phyloP scores from a whole-genome alignment of 2,888 invertebrate species.

The Cerastis leucographa region DNA sequence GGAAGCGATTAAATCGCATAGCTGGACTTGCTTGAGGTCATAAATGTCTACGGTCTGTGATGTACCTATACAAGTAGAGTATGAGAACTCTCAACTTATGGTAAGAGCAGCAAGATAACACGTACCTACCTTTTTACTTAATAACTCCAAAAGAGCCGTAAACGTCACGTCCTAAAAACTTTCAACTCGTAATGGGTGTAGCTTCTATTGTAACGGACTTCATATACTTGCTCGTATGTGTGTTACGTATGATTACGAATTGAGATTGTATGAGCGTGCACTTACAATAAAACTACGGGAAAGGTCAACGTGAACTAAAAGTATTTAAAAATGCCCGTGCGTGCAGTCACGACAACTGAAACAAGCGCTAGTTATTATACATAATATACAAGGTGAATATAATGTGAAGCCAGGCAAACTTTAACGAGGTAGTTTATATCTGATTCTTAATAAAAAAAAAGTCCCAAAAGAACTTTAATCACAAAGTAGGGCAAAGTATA shows the following conservation, averaged over 20 bases:
- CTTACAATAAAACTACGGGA: conserved; percentile 48
- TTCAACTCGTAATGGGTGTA: conserved; percentile 72
- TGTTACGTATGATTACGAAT: conserved; percentile 69
- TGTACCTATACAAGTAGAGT: not conserved
- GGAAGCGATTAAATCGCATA: conserved; percentile 22
- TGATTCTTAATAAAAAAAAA: conserved; percentile 19
- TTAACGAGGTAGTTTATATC: conserved; percentile 24
- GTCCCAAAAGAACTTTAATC: not conserved
- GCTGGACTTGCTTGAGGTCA: conserved; percentile 6
- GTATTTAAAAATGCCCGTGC: conserved; percentile 36
- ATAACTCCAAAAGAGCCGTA: conserved; percentile 77
- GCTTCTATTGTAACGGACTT: conserved; percentile 71
- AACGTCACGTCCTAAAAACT: conserved; percentile 83
- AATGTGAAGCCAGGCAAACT: conserved; percentile 23
- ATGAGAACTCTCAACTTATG: conserved; percentile 5
- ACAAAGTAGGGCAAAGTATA: not conserved
- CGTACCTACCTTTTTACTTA: conserved; percentile 59
- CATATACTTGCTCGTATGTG: conserved; percentile 52
- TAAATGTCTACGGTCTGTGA: conserved; percentile 8
- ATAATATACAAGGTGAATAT: conserved; percentile 24
- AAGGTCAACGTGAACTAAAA: conserved; percentile 56
- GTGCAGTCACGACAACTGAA: conserved; percentile 56
- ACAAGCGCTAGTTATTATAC: conserved; percentile 31
- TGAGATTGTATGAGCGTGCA: conserved; percentile 57
- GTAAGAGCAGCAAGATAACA: conserved; percentile 22